A percentile compares a stretch with the other conserved stretches of the same genome.
These are phyloP conservation scores for Plutella xylostella DNA, from an alignment of 2,888 invertebrate genomes.

Conservation along the genomic window DNA sequence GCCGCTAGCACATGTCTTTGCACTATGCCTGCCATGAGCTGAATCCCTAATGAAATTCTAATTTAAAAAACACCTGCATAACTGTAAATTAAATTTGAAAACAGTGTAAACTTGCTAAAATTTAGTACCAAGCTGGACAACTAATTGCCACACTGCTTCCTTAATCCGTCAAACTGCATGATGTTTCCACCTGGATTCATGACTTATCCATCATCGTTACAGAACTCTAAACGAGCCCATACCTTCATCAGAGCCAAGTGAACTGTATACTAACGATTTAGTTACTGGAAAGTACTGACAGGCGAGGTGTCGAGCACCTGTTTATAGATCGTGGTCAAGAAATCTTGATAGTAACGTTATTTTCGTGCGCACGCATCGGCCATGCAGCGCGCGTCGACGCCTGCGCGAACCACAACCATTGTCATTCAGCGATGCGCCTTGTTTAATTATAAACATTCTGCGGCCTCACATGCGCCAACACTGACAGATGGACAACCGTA, in stretches of 20 bases:
- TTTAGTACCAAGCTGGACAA: no score
- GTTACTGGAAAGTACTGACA: background rate
- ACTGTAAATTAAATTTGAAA: no score
- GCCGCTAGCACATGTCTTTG: slow-evolving; percentile 60
- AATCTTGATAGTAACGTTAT: slow-evolving; percentile 42
- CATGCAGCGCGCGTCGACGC: slow-evolving; percentile 49
- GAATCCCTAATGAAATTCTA: no score
- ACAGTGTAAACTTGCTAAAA: no score
- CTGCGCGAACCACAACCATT: slow-evolving; percentile 39
- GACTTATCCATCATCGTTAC: no score
- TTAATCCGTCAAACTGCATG: no score
- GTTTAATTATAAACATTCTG: slow-evolving; percentile 56
- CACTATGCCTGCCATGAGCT: slow-evolving; percentile 35
- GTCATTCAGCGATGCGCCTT: slow-evolving; percentile 43
- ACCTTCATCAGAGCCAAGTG: no score
- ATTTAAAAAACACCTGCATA: no score
- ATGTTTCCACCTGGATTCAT: no score
- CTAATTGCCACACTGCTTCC: no score
- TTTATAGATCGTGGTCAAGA: slow-evolving; percentile 56
- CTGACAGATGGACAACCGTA: slow-evolving; percentile 49
- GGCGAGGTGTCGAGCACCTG: slow-evolving; percentile 39
- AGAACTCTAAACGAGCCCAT: no score
- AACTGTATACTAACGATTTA: background rate
- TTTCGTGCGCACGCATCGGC: slow-evolving; percentile 30
- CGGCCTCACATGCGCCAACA: slow-evolving; percentile 28